Conservation (phyloP, 2,113 vertebrate species). For the Microtus ochrogaster region DNA sequence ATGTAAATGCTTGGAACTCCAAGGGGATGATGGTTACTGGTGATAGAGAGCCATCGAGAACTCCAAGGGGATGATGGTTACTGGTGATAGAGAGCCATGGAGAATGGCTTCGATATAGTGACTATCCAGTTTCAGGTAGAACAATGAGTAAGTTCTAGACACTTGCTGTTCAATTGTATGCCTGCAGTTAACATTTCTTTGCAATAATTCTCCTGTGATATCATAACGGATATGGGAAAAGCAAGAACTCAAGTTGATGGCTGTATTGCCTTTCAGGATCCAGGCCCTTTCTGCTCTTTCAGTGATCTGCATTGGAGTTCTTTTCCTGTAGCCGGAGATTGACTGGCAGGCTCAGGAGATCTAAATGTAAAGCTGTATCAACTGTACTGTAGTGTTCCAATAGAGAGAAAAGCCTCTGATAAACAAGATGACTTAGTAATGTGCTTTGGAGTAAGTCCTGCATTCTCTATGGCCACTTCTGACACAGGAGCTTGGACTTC, state of each 20-base stretch:
- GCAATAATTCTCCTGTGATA: background rate
- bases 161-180: background rate
- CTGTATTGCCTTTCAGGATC: background rate
- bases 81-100: too few relatives aligned
- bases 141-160: background rate
- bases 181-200: background rate
- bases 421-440: background rate
- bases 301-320: background rate
- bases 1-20: background rate
- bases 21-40: too few relatives aligned
- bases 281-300: background rate
- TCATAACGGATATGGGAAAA: background rate
- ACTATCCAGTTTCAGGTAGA: background rate
- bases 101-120: background rate
- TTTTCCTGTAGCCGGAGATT: background rate
- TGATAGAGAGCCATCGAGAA: background rate
- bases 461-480: slow-evolving; percentile 14
- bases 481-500: background rate
- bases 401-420: background rate
- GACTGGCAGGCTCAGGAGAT: background rate
- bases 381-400: background rate
- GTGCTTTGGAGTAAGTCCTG: background rate
- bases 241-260: background rate
- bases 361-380: background rate
- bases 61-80: too few relatives aligned